Evolutionary conservation across 2,888 invertebrate species (phyloP).

Genomic region (Tetranychus piercei): DNA sequence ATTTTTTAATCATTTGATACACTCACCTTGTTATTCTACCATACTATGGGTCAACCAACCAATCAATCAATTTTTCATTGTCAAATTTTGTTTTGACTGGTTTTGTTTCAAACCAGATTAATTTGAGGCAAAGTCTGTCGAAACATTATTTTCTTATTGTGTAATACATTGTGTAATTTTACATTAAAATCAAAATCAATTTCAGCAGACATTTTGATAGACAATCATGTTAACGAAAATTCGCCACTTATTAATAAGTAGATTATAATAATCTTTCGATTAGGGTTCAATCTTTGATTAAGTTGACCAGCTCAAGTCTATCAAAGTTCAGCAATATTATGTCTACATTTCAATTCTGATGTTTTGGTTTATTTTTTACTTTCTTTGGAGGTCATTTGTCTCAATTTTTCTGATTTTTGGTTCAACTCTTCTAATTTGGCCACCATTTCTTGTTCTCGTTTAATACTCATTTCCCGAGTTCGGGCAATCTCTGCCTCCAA

Average conservation of each 20-base stretch:
- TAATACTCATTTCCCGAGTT: background rate
- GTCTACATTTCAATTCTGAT: no score
- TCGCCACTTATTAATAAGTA: no score
- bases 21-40: background rate
- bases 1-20: background rate
- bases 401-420: background rate
- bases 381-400: background rate
- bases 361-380: background rate
- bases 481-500: background rate
- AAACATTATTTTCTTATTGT: no score
- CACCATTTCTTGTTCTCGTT: slow-evolving; percentile 5
- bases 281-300: no score
- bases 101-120: background rate
- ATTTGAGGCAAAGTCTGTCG: background rate
- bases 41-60: background rate
- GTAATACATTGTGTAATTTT: no score
- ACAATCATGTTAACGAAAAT: no score
- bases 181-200: no score
- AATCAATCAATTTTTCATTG: background rate
- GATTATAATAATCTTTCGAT: no score
- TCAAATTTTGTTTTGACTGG: background rate
- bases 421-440: background rate
- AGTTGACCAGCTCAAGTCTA: no score
- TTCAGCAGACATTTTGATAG: no score
- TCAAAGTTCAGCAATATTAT: no score